A percentile compares a stretch with the other conserved stretches of the same genome.
Evolutionary conservation across 2,888 invertebrate genomes (phyloP).

Genomic region (Clostera curtula): DNA sequence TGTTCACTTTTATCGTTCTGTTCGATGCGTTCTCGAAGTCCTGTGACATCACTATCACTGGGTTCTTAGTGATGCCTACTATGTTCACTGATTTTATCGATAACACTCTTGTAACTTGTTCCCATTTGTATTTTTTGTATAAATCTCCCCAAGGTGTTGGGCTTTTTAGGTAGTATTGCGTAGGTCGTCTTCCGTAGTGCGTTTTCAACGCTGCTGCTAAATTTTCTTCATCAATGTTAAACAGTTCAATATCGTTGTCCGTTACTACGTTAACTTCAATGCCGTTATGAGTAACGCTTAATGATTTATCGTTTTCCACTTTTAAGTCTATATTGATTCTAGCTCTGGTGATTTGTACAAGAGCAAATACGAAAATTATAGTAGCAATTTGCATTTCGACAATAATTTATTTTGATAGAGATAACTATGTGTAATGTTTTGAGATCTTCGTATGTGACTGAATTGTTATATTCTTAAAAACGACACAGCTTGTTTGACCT

Average conservation of each 20-base stretch:
- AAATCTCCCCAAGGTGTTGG: constrained; percentile 61
- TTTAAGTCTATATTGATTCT: constrained; percentile 25
- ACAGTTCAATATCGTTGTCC: constrained; percentile 36
- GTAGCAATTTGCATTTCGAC: too few species aligned
- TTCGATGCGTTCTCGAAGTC: constrained; percentile 48
- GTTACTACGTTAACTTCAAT: constrained; percentile 30
- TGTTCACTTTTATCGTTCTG: constrained; percentile 48
- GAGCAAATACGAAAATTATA: too few species aligned
- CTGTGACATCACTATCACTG: constrained; percentile 36
- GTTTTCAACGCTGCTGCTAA: constrained; percentile 33
- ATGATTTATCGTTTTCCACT: constrained; percentile 34
- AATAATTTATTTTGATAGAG: too few species aligned
- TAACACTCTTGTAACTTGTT: constrained; percentile 37
- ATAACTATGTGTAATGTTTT: too few species aligned
- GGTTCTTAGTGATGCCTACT: constrained; percentile 25
- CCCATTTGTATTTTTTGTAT: constrained; percentile 46
- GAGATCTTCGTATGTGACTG: too few species aligned
- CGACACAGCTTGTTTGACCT: too few species aligned
- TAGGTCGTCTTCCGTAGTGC: constrained; percentile 37
- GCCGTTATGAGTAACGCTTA: constrained; percentile 33
- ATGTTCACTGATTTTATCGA: constrained; percentile 36
- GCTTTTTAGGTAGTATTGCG: constrained; percentile 36
- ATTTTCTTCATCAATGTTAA: constrained; percentile 28
- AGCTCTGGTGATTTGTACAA: constrained; percentile 10
- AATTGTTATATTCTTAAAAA: too few species aligned